These are phyloP conservation scores for Steinernema carpocapsae DNA, from an alignment of 2,888 invertebrate genomes.

Conservation along the genomic window DNA sequence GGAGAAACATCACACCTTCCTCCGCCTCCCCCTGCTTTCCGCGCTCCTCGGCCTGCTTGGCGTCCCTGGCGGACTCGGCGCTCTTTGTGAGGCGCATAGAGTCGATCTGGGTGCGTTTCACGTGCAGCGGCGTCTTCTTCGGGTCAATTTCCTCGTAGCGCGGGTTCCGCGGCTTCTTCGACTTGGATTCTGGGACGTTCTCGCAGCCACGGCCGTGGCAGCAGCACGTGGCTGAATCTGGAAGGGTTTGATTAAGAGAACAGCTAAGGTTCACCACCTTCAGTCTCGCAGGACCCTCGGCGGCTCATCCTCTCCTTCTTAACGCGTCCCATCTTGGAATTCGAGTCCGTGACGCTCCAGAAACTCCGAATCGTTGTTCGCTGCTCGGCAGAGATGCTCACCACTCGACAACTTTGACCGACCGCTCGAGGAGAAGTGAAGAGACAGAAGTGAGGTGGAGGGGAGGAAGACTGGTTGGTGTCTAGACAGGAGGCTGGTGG, in stretches of 20 bases:
- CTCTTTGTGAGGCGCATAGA: slow-evolving; percentile 9
- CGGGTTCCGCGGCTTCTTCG: not conserved
- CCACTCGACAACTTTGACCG: not conserved
- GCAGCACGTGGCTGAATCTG: not conserved
- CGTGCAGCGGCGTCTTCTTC: slow-evolving; percentile 9
- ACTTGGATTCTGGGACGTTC: not conserved
- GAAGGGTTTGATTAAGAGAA: not conserved
- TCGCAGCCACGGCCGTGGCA: slow-evolving; percentile 1
- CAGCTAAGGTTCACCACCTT: not conserved
- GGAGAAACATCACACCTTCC: not conserved
- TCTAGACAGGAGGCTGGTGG: not conserved
- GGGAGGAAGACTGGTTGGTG: not conserved
- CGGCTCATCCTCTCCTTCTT: not conserved
- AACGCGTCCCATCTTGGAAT: not conserved
- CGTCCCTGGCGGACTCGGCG: not conserved
- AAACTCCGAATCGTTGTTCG: not conserved
- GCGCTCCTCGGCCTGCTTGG: not conserved
- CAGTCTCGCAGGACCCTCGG: not conserved
- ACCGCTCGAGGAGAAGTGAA: too few species aligned
- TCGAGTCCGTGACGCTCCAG: not conserved
- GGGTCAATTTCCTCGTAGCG: not conserved
- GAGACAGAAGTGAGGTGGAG: too few species aligned
- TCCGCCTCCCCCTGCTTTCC: not conserved
- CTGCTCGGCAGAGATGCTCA: not conserved
- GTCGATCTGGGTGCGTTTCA: not conserved